A percentile compares a stretch with the other conserved stretches of the same genome.
These are phyloP conservation scores for Enteromius radiatus DNA, from an alignment of 2,797 vertebrate species.

Conservation along the genomic window DNA sequence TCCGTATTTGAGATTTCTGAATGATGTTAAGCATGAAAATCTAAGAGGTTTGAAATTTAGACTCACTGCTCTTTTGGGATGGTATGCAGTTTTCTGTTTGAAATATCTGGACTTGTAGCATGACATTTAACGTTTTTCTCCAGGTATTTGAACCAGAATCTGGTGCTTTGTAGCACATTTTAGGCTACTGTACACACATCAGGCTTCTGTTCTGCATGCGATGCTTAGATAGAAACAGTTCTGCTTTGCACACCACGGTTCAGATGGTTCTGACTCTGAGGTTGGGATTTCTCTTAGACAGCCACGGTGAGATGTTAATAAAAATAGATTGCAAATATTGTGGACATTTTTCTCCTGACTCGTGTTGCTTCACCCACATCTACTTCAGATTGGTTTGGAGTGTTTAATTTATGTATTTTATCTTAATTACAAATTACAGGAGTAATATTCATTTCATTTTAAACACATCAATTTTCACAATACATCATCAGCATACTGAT, in stretches of 20 bases:
- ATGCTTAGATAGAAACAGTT: constrained; percentile 30
- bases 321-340: neutral
- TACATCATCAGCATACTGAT: constrained; percentile 13
- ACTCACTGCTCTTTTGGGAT: neutral
- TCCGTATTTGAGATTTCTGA: constrained; percentile 48
- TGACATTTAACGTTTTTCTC: constrained; percentile 45
- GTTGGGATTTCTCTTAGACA: constrained; percentile 23
- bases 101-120: constrained; percentile 60
- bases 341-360: neutral
- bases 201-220: constrained; percentile 38
- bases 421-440: neutral
- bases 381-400: neutral
- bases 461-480: constrained; percentile 13
- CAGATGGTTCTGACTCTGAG: constrained; percentile 27
- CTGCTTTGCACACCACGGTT: constrained; percentile 25
- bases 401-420: neutral
- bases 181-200: neutral
- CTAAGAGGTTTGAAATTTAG: constrained; percentile 55
- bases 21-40: constrained; percentile 58
- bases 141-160: constrained; percentile 41
- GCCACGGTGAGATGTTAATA: neutral
- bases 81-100: constrained; percentile 30
- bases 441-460: neutral
- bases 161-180: neutral
- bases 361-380: neutral